These are phyloP conservation scores for Haliaeetus leucogaster DNA, from an alignment of 2,113 vertebrate genomes.

Conservation along the genomic window DNA sequence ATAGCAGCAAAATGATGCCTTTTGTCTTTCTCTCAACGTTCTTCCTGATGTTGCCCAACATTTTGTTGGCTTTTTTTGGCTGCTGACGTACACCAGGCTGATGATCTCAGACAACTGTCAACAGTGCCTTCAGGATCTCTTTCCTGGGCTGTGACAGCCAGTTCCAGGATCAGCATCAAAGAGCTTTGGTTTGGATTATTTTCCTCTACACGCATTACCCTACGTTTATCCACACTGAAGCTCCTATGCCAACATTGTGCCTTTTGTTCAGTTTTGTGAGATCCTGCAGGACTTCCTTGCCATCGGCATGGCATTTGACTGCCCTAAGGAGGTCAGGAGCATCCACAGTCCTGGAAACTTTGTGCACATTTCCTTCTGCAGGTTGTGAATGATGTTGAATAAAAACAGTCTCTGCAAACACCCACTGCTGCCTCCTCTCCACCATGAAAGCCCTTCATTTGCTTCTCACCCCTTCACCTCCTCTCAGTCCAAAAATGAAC, in stretches of 20 bases:
- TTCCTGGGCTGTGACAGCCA: background rate
- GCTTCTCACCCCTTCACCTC: background rate
- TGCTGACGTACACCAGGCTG: background rate
- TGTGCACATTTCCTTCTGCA: background rate
- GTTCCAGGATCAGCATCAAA: background rate
- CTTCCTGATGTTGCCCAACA: background rate
- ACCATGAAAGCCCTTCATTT: background rate
- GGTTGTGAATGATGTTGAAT: background rate
- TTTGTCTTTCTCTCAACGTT: background rate
- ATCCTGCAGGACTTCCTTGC: background rate
- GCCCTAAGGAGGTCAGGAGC: background rate
- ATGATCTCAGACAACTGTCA: background rate
- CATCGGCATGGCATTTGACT: background rate
- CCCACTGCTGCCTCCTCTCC: background rate
- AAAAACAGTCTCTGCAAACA: background rate
- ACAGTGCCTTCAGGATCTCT: background rate
- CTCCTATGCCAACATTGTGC: background rate
- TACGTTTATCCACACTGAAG: accelerated
- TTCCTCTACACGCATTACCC: accelerated
- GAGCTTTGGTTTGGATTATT: background rate
- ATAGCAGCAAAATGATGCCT: background rate
- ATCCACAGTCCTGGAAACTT: background rate
- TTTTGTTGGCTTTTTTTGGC: background rate
- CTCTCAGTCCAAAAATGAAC: background rate
- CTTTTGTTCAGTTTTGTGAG: background rate